These are phyloP conservation scores for Trinorchestia longiramus DNA, from an alignment of 1,140 invertebrate genomes.

Conservation along the genomic window DNA sequence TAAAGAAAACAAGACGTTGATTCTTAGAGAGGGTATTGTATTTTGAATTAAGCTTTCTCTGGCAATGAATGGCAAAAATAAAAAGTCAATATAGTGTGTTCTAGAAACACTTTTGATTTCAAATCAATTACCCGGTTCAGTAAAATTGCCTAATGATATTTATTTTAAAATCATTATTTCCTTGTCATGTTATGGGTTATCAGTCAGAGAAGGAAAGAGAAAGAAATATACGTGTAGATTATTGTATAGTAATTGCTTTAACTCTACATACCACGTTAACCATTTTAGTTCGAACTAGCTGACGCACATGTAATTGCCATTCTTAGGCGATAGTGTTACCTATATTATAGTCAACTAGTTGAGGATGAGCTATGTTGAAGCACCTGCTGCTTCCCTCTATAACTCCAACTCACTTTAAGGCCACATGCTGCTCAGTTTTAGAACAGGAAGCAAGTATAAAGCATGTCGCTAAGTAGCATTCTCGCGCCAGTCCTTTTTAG, in stretches of 20 bases:
- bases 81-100: too few relatives aligned
- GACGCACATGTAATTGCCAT: background rate
- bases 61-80: too few relatives aligned
- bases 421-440: background rate
- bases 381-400: background rate
- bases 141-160: background rate
- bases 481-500: background rate
- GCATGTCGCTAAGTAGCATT: background rate
- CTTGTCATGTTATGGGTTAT: background rate
- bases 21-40: background rate
- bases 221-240: too few relatives aligned
- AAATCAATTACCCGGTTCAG: too few relatives aligned
- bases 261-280: background rate
- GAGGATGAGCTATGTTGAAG: background rate
- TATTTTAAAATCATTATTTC: background rate
- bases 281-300: background rate
- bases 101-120: too few relatives aligned
- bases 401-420: background rate
- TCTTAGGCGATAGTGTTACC: background rate
- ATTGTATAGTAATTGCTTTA: background rate
- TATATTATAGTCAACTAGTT: background rate
- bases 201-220: too few relatives aligned
- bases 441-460: background rate
- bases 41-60: background rate
- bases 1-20: background rate